Base-by-base conservation (phyloP, 2,113 vertebrate genomes). In the Hyperopisus bebe region DNA sequence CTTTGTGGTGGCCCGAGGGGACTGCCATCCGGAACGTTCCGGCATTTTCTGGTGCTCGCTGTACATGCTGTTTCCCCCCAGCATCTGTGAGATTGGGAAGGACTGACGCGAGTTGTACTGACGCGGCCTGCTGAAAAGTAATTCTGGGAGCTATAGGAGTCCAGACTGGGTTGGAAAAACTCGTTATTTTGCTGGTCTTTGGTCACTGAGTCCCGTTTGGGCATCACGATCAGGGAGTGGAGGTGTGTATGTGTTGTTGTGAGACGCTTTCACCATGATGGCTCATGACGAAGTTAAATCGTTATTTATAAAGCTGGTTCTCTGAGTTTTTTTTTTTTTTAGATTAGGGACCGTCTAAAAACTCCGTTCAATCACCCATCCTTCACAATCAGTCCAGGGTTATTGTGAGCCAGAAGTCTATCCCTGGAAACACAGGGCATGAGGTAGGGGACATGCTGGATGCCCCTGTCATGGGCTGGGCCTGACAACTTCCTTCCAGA, bases 181-280 rank as follows among this genome's bases (percentile, higher is more conserved):
- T 80, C 31, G 74, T 80, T 80, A 80, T 80, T 39, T 80, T 80
- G 74, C 74, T 42, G 74, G 74, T 80, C 74, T 80, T 42, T 80
- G 74, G 74, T 42, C 35, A 80, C 74, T 5, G 35, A 80, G 74
- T 17, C 35, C 74, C 5, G 35, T 39, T 80, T 80, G 74, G 15
- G 74, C 35, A 42, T 80, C 35, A 42, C 17, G 35, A 80, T 5
- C 13, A 42, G 35, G 35, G 74, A 35, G 35, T 42, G 35, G 35
- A 77, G 74, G 35, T 42, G 35, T 5, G 35, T 1, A 17, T 80
- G 31, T 42, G 35, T 42, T 80, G 13, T 42, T 80, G 74, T 42
- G 74, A 42, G 74, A 42, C 6, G 6, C 5, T 42, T 8, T 15
- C 74, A 80, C 74, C 27, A 27, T 39, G 31, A 80, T 39, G 11